Evolutionary conservation across 2,113 vertebrate species (phyloP).

Genomic region (Pangasianodon gigas): DNA sequence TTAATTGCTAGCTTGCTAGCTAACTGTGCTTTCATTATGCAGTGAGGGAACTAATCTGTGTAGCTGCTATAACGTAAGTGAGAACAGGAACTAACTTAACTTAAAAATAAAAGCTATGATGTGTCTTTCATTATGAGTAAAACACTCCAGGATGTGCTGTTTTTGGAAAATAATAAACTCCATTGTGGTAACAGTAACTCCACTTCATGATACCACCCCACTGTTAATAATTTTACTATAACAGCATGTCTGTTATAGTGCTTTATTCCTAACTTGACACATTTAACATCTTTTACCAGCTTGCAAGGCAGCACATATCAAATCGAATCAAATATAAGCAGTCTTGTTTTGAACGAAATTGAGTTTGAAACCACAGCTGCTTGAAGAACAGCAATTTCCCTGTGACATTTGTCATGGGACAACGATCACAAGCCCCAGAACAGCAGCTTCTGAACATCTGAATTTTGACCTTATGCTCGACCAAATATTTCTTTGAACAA

Average conservation of each 20-base stretch:
- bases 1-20: too few species aligned
- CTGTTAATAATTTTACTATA: background rate
- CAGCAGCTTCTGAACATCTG: background rate
- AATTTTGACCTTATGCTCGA: background rate
- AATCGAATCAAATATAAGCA: background rate
- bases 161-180: background rate
- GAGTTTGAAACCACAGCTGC: background rate
- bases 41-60: too few species aligned
- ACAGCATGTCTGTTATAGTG: background rate
- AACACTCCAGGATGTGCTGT: background rate
- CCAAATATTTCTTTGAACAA: background rate
- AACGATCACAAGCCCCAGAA: background rate
- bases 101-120: too few species aligned
- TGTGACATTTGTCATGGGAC: background rate
- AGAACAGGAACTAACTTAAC: too few species aligned
- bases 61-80: too few species aligned
- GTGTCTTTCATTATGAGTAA: too few species aligned
- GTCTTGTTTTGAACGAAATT: background rate
- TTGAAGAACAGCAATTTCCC: conserved; percentile 4
- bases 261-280: background rate
- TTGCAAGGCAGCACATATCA: background rate
- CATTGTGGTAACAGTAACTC: background rate
- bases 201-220: background rate
- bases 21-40: too few species aligned
- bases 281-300: background rate